Percentiles rank a stretch among this genome's conserved stretches.
These are phyloP conservation scores for Acanthisitta chloris DNA, from an alignment of 2,113 vertebrate genomes.

Conservation along the genomic window DNA sequence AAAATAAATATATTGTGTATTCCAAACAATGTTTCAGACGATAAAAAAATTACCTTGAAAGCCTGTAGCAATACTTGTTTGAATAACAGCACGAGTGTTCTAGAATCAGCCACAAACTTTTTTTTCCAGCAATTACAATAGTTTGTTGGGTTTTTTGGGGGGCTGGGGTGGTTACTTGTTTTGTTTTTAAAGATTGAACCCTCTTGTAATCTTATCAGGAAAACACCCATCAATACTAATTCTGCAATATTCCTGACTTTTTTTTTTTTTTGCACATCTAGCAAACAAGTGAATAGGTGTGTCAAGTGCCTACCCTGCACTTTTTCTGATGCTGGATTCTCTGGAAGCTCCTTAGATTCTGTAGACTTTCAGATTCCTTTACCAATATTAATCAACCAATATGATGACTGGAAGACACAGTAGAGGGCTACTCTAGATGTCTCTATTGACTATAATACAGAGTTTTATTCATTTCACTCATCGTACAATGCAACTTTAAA, in stretches of 20 bases:
- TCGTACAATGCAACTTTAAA: constrained; percentile 31
- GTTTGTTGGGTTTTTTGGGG: no score
- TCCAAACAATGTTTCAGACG: background rate
- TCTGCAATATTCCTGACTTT: background rate
- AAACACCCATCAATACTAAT: background rate
- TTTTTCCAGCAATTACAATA: background rate
- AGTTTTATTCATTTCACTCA: constrained; percentile 15
- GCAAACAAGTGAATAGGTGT: background rate
- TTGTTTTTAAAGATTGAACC: background rate
- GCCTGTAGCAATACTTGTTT: background rate
- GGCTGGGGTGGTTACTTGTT: accelerated
- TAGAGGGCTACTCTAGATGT: constrained; percentile 12
- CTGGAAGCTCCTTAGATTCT: constrained; percentile 6
- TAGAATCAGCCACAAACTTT: background rate
- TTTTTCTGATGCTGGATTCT: background rate
- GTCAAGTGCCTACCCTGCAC: background rate
- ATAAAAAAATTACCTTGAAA: background rate
- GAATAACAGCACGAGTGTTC: accelerated
- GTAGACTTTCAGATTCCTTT: constrained; percentile 51
- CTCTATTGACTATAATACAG: constrained; percentile 11
- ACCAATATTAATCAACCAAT: background rate
- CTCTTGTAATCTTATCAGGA: background rate
- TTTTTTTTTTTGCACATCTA: background rate
- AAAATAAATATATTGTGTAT: background rate
- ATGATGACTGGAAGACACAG: constrained; percentile 25